Percentiles rank a stretch among this genome's conserved stretches.
Evolutionary conservation across 2,113 vertebrate species (phyloP).

Genomic region (Galemys pyrenaicus): DNA sequence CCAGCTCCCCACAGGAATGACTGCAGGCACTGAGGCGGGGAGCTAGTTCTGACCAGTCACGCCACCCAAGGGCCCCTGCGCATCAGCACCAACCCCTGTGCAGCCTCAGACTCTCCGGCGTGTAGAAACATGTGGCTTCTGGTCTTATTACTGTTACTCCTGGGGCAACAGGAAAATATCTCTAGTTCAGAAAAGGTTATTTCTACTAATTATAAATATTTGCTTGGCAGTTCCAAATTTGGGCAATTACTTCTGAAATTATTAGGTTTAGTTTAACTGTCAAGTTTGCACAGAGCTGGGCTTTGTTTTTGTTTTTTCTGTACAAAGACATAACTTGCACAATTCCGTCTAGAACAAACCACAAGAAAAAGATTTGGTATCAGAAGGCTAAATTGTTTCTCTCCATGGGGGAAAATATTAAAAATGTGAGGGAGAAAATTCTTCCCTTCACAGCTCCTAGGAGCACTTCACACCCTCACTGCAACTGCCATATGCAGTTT

Average conservation of each 20-base stretch:
- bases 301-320: not conserved
- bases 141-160: not conserved
- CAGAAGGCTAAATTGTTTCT: not conserved
- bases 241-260: not conserved
- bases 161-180: not conserved
- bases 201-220: slow-evolving; percentile 8
- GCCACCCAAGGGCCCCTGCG: not conserved
- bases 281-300: not conserved
- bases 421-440: not conserved
- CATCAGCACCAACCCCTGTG: not conserved
- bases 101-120: not conserved
- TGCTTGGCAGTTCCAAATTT: not conserved
- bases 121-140: not conserved
- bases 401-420: not conserved
- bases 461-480: not conserved
- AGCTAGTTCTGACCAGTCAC: not conserved
- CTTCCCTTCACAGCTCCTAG: not conserved
- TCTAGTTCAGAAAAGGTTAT: not conserved
- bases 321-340: not conserved
- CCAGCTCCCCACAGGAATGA: not conserved
- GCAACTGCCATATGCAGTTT: not conserved
- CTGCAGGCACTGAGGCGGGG: not conserved
- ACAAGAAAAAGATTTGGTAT: not conserved
- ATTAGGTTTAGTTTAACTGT: not conserved
- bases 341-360: not conserved